Conservation (phyloP, 2,888 invertebrate genomes). For the Hirtodrosophila trivittata region DNA sequence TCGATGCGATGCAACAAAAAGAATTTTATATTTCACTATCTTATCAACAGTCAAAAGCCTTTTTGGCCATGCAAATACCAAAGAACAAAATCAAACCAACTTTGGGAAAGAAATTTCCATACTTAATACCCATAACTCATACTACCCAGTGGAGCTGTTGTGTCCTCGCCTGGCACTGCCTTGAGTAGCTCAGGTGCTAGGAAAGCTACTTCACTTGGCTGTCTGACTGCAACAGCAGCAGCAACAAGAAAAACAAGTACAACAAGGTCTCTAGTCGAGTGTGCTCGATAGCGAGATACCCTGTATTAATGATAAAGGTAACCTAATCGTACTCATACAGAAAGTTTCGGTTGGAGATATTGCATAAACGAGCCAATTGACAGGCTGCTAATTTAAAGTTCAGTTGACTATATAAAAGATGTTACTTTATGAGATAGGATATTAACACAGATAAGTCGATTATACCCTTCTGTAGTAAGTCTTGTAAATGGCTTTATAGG, state of each 20-base stretch:
- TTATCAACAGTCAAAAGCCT: conserved; percentile 51
- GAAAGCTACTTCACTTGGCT: conserved; percentile 46
- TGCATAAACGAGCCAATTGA: no score
- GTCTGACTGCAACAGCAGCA: conserved; percentile 19
- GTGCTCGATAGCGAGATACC: not conserved
- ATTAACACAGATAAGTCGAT: no score
- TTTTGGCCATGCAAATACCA: conserved; percentile 25
- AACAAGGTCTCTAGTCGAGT: not conserved
- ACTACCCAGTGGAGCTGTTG: conserved; percentile 16
- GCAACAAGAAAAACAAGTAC: conserved; percentile 27
- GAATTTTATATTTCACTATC: conserved; percentile 40
- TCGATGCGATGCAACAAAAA: conserved; percentile 2
- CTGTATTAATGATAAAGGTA: no score
- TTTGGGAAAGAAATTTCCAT: conserved; percentile 13
- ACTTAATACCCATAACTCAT: no score
- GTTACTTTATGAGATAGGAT: no score
- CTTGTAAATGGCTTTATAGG: no score
- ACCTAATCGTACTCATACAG: no score
- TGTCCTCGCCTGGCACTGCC: conserved; percentile 19
- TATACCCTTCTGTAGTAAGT: no score
- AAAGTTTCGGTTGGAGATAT: no score
- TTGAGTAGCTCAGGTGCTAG: conserved; percentile 33
- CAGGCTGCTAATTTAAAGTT: no score
- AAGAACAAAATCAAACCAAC: conserved; percentile 20
- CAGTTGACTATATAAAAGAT: no score